phyloP scores from a whole-genome alignment of 1,140 invertebrate species.

The Gryon sp. region DNA sequence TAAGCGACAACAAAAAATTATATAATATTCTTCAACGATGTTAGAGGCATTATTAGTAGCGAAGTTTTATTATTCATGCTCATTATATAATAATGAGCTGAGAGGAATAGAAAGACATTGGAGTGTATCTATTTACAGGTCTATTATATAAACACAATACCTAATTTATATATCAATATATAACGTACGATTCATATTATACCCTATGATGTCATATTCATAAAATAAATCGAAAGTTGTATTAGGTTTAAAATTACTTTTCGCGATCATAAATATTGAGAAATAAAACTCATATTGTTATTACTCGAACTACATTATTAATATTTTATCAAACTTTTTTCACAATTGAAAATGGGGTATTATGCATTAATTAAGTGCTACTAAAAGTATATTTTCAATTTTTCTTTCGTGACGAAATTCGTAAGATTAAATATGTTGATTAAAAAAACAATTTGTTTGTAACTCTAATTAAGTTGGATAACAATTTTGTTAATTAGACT shows the following conservation, averaged over 20 bases:
- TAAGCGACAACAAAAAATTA: no score
- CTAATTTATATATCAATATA: constrained; percentile 44
- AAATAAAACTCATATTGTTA: constrained; percentile 6
- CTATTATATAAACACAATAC: constrained; percentile 53
- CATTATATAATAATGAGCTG: constrained; percentile 28
- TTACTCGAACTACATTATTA: constrained; percentile 2
- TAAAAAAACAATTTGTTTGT: constrained; percentile 2
- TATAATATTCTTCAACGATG: neutral
- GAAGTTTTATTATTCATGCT: constrained; percentile 20
- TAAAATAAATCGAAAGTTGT: constrained; percentile 24
- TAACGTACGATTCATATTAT: constrained; percentile 25
- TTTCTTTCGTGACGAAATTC: constrained; percentile 7
- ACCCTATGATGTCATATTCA: constrained; percentile 22
- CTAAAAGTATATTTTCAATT: constrained; percentile 6
- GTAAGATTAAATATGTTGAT: neutral
- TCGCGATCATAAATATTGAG: constrained; percentile 23
- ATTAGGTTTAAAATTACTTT: constrained; percentile 28
- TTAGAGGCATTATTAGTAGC: constrained; percentile 1
- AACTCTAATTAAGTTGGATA: no score
- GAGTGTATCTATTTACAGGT: constrained; percentile 5
- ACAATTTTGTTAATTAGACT: no score
- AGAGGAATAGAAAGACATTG: constrained; percentile 4
- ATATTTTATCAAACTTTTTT: constrained; percentile 20
- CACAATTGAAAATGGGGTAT: neutral
- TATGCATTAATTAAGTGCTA: constrained; percentile 10